These are phyloP conservation scores for Ectropis crepuscularia DNA, from an alignment of 2,888 invertebrate species.

Conservation along the genomic window DNA sequence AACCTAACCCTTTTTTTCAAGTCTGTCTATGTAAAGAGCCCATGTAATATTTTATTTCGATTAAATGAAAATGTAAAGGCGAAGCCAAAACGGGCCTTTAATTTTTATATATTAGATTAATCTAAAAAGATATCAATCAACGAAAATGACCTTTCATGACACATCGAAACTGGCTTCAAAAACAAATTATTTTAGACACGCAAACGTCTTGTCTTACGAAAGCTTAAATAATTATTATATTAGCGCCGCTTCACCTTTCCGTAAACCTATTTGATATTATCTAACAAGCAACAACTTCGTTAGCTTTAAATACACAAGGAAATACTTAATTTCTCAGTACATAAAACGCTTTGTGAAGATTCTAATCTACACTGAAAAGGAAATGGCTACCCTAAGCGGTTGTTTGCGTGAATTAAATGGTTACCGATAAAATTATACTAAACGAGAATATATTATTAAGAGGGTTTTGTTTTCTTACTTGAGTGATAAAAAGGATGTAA, in stretches of 20 bases:
- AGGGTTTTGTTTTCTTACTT: not conserved
- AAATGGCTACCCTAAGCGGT: conserved; percentile 41
- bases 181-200: conserved; percentile 5
- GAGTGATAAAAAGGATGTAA: too few species aligned
- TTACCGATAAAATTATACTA: conserved; percentile 30
- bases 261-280: conserved; percentile 29
- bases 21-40: too few species aligned
- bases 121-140: too few species aligned
- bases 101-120: too few species aligned
- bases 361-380: conserved; percentile 40
- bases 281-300: conserved; percentile 30
- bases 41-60: too few species aligned
- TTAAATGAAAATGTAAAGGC: too few species aligned
- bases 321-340: conserved; percentile 43
- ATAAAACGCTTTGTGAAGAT: conserved; percentile 40
- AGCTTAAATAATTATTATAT: conserved; percentile 16
- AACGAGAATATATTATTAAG: conserved; percentile 33
- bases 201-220: conserved; percentile 24
- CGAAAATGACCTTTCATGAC: not conserved
- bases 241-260: conserved; percentile 25
- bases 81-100: too few species aligned
- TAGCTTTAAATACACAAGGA: conserved; percentile 36
- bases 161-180: not conserved
- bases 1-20: too few species aligned
- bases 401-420: conserved; percentile 42